Conservation (phyloP, 2,888 invertebrate species). For the Drosophila rellima region DNA sequence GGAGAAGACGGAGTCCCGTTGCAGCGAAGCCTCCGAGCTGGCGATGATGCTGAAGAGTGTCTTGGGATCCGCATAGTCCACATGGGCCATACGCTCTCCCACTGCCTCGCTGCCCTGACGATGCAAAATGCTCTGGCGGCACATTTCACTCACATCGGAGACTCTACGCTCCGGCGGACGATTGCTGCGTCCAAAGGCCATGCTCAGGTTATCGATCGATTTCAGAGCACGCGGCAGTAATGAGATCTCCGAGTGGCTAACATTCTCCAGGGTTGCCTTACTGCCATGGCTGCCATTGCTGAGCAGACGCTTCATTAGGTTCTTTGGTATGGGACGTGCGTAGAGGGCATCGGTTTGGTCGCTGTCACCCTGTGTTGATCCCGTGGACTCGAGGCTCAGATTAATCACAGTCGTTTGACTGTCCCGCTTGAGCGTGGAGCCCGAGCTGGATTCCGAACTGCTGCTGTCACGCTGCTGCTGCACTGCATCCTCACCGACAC, state of each 20-base stretch:
- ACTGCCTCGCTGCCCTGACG: slow-evolving; percentile 93
- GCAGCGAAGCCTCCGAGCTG: slow-evolving; percentile 77
- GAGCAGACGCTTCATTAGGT: slow-evolving; percentile 80
- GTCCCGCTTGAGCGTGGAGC: slow-evolving; percentile 75
- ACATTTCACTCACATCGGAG: slow-evolving; percentile 85
- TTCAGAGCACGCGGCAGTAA: slow-evolving; percentile 79
- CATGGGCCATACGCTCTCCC: slow-evolving; percentile 94
- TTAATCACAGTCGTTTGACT: slow-evolving; percentile 77
- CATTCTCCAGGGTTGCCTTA: slow-evolving; percentile 65
- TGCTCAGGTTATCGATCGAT: slow-evolving; percentile 77
- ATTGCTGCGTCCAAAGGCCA: slow-evolving; percentile 76
- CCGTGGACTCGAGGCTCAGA: slow-evolving; percentile 52
- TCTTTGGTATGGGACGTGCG: slow-evolving; percentile 79
- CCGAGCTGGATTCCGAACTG: slow-evolving; percentile 62
- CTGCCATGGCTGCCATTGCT: slow-evolving; percentile 51
- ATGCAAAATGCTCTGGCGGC: slow-evolving; percentile 87
- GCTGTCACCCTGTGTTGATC: slow-evolving; percentile 20
- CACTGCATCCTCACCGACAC: slow-evolving; percentile 79
- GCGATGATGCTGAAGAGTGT: slow-evolving; percentile 86
- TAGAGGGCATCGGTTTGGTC: slow-evolving; percentile 56
- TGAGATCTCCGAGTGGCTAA: slow-evolving; percentile 81
- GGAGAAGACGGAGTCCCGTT: slow-evolving; percentile 85
- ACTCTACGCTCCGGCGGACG: slow-evolving; percentile 84
- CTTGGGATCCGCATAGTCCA: slow-evolving; percentile 94
- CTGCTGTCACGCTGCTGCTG: slow-evolving; percentile 64